phyloP scores from a whole-genome alignment of 1,140 invertebrate species.

The Phymorhynchus buccinoides region DNA sequence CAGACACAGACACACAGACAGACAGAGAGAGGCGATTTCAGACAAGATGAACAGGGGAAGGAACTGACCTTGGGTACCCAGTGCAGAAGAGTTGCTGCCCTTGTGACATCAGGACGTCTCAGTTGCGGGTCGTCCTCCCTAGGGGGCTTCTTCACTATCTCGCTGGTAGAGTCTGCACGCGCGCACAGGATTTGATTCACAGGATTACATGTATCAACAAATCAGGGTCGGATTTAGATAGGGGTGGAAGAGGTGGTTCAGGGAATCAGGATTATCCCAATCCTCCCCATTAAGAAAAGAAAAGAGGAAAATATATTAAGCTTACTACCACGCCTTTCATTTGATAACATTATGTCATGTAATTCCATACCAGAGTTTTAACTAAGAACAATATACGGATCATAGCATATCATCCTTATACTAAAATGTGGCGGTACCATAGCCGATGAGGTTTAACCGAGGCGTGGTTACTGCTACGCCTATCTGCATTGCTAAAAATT shows the following conservation, averaged over 20 bases:
- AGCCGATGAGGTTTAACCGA: too few relatives aligned
- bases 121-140: conserved; percentile 9
- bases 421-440: too few relatives aligned
- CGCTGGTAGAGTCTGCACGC: not conserved
- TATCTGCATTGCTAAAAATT: too few relatives aligned
- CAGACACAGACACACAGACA: too few relatives aligned
- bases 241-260: too few relatives aligned
- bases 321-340: too few relatives aligned
- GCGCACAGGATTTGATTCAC: not conserved
- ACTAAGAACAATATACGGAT: too few relatives aligned
- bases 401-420: too few relatives aligned
- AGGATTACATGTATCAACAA: not conserved
- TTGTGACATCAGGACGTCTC: conserved; percentile 1
- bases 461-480: too few relatives aligned
- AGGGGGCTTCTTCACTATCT: conserved; percentile 6
- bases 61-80: not conserved
- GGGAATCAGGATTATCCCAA: not conserved
- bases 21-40: not conserved
- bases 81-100: not conserved
- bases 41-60: too few relatives aligned
- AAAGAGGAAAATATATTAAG: not conserved
- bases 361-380: too few relatives aligned
- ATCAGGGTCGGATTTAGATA: not conserved
- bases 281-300: not conserved
- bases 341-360: too few relatives aligned